Conservation (phyloP, 2,113 vertebrate genomes). For the Piaya cayana region DNA sequence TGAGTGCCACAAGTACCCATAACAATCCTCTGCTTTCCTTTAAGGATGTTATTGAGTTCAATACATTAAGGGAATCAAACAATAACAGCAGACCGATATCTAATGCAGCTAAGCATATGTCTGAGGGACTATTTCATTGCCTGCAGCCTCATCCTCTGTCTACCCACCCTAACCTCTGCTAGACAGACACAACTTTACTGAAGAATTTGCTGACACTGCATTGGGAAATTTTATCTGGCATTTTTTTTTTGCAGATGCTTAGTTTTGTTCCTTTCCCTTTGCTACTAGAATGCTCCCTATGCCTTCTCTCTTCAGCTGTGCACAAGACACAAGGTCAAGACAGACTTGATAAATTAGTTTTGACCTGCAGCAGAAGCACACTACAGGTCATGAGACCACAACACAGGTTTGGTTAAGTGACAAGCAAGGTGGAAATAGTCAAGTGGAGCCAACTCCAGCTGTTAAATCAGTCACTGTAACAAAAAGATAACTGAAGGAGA, state of each 20-base stretch:
- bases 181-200: background rate
- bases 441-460: background rate
- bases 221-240: no score
- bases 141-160: background rate
- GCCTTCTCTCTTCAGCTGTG: background rate
- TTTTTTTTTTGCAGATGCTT: background rate
- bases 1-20: rapidly evolving
- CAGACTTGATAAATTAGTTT: background rate
- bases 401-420: background rate
- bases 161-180: no score
- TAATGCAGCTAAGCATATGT: background rate
- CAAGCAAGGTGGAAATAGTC: background rate
- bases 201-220: background rate
- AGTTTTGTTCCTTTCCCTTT: background rate
- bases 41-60: background rate
- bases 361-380: background rate
- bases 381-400: background rate
- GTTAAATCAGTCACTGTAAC: background rate
- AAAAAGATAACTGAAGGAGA: background rate
- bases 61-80: no score
- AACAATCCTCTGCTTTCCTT: background rate
- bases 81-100: background rate
- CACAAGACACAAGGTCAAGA: background rate
- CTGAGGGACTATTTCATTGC: background rate
- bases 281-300: background rate